Evolutionary conservation across 2,888 invertebrate genomes (phyloP).

Genomic region (Azorinus chamasolen): DNA sequence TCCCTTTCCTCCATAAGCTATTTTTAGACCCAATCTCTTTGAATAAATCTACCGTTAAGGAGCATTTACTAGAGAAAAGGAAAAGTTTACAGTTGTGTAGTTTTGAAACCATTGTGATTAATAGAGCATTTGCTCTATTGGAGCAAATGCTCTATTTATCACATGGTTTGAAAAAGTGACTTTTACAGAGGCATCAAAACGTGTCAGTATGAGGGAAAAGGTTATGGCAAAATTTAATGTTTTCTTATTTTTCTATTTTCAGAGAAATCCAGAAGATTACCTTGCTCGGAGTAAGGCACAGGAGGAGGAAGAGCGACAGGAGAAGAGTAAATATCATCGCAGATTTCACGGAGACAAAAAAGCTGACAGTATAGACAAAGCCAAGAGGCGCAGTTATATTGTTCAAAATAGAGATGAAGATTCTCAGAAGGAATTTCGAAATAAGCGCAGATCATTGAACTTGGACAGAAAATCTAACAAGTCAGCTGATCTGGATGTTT

Average conservation of each 20-base stretch:
- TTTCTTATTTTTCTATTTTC: constrained; percentile 55
- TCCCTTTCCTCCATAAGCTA: no score
- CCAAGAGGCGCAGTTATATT: constrained; percentile 62
- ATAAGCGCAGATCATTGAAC: constrained; percentile 74
- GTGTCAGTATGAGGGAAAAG: no score
- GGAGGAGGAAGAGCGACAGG: constrained; percentile 74
- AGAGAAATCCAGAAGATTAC: constrained; percentile 81
- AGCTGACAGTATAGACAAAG: constrained; percentile 50
- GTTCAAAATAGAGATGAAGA: constrained; percentile 49
- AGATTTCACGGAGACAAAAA: constrained; percentile 57
- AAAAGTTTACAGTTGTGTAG: no score
- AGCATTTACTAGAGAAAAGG: no score
- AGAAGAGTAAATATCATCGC: constrained; percentile 68
- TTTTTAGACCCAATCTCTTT: no score
- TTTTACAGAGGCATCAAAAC: no score
- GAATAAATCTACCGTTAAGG: no score
- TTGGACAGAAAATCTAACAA: constrained; percentile 61
- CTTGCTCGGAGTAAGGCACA: constrained; percentile 70
- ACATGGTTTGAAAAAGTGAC: no score
- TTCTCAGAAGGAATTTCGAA: constrained; percentile 68
- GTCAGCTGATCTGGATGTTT: constrained; percentile 30
- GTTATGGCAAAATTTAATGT: no score
- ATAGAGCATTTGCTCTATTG: no score
- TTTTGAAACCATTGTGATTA: no score
- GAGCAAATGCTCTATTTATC: no score